These are phyloP conservation scores for Vidua chalybeata DNA, from an alignment of 2,113 vertebrate genomes.

Conservation along the genomic window DNA sequence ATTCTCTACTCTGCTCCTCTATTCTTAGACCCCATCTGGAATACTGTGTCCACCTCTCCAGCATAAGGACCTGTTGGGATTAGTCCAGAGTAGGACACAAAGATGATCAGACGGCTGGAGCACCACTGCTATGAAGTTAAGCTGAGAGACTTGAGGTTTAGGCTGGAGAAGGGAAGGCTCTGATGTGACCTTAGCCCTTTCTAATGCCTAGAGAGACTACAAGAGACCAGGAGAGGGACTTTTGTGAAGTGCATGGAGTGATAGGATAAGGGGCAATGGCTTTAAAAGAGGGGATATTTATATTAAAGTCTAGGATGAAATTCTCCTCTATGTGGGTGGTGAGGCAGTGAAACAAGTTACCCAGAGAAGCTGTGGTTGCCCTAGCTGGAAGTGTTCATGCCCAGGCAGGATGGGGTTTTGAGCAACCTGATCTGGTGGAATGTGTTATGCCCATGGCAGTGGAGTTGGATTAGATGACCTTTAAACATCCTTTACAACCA, in stretches of 20 bases:
- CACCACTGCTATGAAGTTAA: not conserved
- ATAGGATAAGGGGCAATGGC: accelerated
- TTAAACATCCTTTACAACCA: not conserved
- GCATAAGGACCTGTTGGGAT: not conserved
- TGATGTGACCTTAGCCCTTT: accelerated
- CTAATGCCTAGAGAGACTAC: accelerated
- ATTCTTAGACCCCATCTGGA: accelerated
- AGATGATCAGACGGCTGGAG: accelerated
- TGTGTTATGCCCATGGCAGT: accelerated
- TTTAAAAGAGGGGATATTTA: not conserved
- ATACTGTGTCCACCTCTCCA: accelerated
- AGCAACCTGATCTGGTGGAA: not conserved
- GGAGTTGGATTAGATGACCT: too few relatives aligned
- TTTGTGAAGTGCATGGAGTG: not conserved
- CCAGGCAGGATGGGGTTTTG: accelerated
- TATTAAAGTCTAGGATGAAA: not conserved
- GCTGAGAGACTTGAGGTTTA: not conserved
- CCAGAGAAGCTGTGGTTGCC: not conserved
- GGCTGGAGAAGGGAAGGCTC: not conserved
- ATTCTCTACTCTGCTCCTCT: not conserved
- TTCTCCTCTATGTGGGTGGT: not conserved
- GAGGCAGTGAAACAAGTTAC: not conserved
- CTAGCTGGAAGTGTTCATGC: not conserved
- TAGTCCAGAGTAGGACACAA: not conserved
- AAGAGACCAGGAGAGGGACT: not conserved